Evolutionary conservation across 2,797 vertebrate genomes (phyloP).

Genomic region (Rachycentron canadum): DNA sequence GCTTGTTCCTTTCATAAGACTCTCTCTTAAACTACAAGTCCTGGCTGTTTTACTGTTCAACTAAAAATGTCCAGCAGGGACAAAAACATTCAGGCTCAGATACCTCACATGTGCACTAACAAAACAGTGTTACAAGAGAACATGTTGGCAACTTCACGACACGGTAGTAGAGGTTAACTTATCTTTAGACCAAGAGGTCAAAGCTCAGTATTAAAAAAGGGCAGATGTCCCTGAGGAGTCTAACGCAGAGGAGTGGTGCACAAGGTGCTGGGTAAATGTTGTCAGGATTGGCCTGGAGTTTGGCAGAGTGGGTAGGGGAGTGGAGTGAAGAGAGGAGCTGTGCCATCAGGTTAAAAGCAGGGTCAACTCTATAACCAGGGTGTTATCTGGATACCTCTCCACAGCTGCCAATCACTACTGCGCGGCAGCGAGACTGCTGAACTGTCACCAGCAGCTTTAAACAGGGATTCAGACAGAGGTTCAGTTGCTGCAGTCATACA

Average conservation of each 20-base stretch:
- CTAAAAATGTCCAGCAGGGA: not conserved
- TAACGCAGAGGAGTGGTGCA: constrained; percentile 38
- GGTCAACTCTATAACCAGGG: constrained; percentile 66
- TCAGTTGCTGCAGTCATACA: constrained; percentile 48
- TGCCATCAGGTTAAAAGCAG: constrained; percentile 64
- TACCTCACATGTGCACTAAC: constrained; percentile 10
- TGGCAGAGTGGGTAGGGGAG: constrained; percentile 8
- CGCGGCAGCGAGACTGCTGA: constrained; percentile 25
- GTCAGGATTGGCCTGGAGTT: constrained; percentile 38
- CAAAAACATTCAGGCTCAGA: constrained; percentile 15
- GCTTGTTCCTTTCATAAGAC: constrained; percentile 41
- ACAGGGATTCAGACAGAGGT: constrained; percentile 15
- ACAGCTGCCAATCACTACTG: constrained; percentile 64
- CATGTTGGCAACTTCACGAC: constrained; percentile 29
- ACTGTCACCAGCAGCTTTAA: constrained; percentile 42
- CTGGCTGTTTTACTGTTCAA: constrained; percentile 29
- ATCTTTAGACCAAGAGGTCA: constrained; percentile 73
- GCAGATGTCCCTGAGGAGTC: constrained; percentile 57
- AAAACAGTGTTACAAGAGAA: constrained; percentile 10
- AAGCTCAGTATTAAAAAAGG: constrained; percentile 62
- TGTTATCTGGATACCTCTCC: constrained; percentile 66
- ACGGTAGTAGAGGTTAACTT: constrained; percentile 65
- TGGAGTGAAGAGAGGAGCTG: constrained; percentile 60
- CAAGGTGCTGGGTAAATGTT: constrained; percentile 62
- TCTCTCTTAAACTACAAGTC: constrained; percentile 28